Evolutionary conservation across 2,113 vertebrate species (phyloP).

Genomic region (Xenotilapia flavipinnis): DNA sequence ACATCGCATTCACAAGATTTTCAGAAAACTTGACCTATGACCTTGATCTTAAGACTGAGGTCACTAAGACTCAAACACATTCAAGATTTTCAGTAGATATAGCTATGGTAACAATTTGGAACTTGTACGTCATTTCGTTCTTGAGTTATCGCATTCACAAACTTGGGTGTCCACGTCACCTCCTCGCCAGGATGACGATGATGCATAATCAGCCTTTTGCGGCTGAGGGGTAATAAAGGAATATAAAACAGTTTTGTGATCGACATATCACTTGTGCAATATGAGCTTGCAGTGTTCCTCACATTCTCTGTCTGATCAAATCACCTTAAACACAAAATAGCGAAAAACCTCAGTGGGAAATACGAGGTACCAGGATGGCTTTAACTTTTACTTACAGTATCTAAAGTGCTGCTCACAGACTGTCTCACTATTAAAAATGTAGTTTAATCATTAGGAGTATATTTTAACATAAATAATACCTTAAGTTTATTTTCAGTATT

Average conservation of each 20-base stretch:
- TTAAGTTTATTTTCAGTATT: neutral
- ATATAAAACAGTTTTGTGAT: neutral
- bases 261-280: neutral
- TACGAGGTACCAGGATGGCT: neutral
- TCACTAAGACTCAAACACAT: neutral
- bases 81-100: neutral
- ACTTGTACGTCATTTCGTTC: neutral
- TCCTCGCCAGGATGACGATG: neutral
- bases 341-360: neutral
- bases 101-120: neutral
- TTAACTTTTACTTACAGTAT: neutral
- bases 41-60: neutral
- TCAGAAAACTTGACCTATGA: neutral
- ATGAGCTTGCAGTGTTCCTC: neutral
- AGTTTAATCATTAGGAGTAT: neutral
- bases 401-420: neutral
- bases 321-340: neutral
- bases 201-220: neutral
- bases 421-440: neutral
- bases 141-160: neutral
- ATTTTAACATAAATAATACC: neutral
- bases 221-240: neutral
- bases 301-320: neutral
- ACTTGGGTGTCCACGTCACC: neutral
- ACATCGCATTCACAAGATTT: neutral